Conservation (phyloP, 2,888 invertebrate species). For the Deilephila porcellus region DNA sequence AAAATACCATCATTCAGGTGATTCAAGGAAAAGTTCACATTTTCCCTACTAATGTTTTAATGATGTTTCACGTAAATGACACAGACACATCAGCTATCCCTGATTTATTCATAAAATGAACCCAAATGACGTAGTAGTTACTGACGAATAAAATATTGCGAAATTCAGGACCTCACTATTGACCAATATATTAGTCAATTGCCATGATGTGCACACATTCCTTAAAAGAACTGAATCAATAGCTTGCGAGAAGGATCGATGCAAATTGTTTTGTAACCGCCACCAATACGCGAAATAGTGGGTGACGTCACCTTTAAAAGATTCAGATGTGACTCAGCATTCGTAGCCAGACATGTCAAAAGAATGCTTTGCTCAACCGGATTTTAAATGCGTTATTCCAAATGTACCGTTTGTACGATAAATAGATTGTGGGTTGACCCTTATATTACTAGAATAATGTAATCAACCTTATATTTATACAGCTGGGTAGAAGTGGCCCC, state of each 20-base stretch:
- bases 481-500: no score
- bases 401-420: constrained; percentile 19
- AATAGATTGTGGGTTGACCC: background rate
- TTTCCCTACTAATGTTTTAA: background rate
- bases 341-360: constrained; percentile 48
- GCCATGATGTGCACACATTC: background rate
- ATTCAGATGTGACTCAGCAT: constrained; percentile 71
- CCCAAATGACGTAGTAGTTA: background rate
- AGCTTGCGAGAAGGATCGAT: constrained; percentile 2
- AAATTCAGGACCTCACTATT: background rate
- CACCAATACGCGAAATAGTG: constrained; percentile 51
- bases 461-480: no score
- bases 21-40: background rate
- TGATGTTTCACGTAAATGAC: background rate
- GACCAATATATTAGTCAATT: background rate
- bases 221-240: constrained; percentile 27
- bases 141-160: background rate
- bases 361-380: constrained; percentile 43
- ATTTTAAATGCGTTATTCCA: constrained; percentile 36
- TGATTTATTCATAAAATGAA: background rate
- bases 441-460: background rate
- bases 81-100: background rate
- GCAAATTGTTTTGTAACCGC: constrained; percentile 39
- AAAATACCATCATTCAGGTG: background rate
- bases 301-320: constrained; percentile 71